Base-by-base conservation (phyloP, 1,140 invertebrate species). In the Cyclina sinensis region DNA sequence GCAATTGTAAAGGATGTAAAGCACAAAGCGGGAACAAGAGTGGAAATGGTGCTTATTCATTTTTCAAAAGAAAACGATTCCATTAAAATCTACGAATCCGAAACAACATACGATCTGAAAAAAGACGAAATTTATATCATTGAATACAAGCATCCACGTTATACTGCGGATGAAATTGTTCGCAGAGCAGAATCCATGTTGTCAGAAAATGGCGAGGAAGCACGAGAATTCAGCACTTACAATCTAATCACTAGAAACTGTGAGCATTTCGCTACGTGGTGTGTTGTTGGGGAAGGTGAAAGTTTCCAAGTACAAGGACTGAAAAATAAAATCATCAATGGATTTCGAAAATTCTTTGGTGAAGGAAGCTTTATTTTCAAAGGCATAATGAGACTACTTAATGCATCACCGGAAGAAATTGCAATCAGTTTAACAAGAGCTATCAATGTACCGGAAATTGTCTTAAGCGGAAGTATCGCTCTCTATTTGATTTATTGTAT, bases 261-360 rank as follows among this genome's bases (percentile, higher is more conserved):
- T 57, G 85, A 87, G 57, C 85, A 87, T 81, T 87, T 86, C 54
- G 74, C 54, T 18, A 78, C 84, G 3, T 86, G 84, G 84, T 86
- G 84, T 79, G 73, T 86, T 3, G 39, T 65, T n/a, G 84, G 84
- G 5, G 51, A 48, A 48, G 59, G 30, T 7, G 59, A 79, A 78
- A 80, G 76, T 32, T 70, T 80, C n/a, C 76, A 80, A 43, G 76
- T 81, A 0, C 74, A 87, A 73, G n/a, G 78, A 21, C 9, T 80
- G 1, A 27, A 5, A 24, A 18, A 80, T 30, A 24, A 16, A 30
- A 18, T 68, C 48, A 65, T 21, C 0, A 30, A 80, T 39, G 16
- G 14, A 9, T 9, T 80, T 27, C 4, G 14, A 14, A 35, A 21
- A 16, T 12, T 54, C 11, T 39, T 35, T 5, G 48, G 85, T 70